Evolutionary conservation across 2,113 vertebrate species (phyloP).

Genomic region (Romanogobio albipinnatus): DNA sequence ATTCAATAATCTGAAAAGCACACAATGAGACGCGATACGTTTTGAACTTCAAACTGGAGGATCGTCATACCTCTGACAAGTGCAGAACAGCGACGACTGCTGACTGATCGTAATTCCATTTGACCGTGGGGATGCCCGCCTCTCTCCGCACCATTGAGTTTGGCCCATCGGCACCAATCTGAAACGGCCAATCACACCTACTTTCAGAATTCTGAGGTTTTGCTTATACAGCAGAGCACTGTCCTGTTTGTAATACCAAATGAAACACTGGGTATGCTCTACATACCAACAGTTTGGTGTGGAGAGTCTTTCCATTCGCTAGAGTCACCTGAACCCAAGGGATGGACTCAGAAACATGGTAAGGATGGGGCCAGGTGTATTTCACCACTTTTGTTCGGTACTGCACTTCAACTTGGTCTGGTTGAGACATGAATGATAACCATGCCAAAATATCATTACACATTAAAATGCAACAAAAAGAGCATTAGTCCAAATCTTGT

Average conservation of each 20-base stretch:
- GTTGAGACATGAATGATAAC: conserved; percentile 42
- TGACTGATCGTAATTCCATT: conserved; percentile 92
- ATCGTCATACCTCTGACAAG: conserved; percentile 83
- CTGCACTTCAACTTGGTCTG: conserved; percentile 87
- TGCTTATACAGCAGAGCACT: background rate
- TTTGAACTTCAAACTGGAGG: background rate
- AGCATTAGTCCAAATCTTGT: background rate
- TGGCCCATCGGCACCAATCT: conserved; percentile 95
- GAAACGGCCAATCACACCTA: conserved; percentile 24
- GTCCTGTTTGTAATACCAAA: background rate
- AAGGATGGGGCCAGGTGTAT: conserved; percentile 86
- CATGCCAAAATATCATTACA: background rate
- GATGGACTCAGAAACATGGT: conserved; percentile 74
- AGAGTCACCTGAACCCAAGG: conserved; percentile 92
- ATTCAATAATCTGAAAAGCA: background rate
- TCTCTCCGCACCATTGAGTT: conserved; percentile 87
- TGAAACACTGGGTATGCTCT: background rate
- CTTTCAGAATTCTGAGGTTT: background rate
- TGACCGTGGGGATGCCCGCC: conserved; percentile 85
- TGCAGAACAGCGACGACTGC: conserved; percentile 94
- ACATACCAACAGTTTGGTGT: conserved; percentile 92
- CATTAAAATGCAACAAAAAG: background rate
- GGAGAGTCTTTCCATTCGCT: conserved; percentile 86
- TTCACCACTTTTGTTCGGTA: conserved; percentile 87
- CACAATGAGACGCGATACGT: background rate